Evolutionary conservation across 2,888 invertebrate genomes (phyloP).

Genomic region (Hemicrepidius hirtus): DNA sequence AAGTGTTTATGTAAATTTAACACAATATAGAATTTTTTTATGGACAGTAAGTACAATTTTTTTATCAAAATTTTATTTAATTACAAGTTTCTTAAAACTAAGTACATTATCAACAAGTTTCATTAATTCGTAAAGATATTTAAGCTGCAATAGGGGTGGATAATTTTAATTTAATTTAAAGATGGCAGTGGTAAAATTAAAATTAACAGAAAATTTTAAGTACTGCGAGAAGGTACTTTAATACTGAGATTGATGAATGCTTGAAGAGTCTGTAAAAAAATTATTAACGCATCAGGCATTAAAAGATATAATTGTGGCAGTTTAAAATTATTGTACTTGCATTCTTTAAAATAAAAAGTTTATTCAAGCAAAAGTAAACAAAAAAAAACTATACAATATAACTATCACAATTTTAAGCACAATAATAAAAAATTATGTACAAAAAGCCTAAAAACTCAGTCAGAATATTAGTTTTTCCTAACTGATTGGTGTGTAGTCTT

Average conservation of each 20-base stretch:
- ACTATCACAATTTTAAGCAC: slow-evolving; percentile 40
- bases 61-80: slow-evolving; percentile 2
- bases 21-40: slow-evolving; percentile 34
- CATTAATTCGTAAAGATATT: too few relatives aligned
- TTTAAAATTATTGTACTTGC: slow-evolving; percentile 5
- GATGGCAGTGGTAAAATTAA: slow-evolving; percentile 12
- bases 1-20: slow-evolving; percentile 9
- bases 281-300: too few relatives aligned
- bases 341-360: too few relatives aligned
- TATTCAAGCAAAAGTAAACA: slow-evolving; percentile 4
- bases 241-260: too few relatives aligned
- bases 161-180: too few relatives aligned
- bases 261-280: too few relatives aligned
- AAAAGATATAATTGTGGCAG: slow-evolving; percentile 9
- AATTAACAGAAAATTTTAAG: neutral
- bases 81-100: slow-evolving; percentile 4
- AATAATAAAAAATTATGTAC: slow-evolving; percentile 29
- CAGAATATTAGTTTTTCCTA: neutral
- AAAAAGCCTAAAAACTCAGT: slow-evolving; percentile 30
- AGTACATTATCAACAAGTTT: too few relatives aligned
- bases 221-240: too few relatives aligned
- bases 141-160: too few relatives aligned
- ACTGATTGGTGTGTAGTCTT: too few relatives aligned
- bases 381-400: slow-evolving; percentile 10
- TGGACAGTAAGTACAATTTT: slow-evolving; percentile 33